Evolutionary conservation across 2,113 vertebrate genomes (phyloP), one percentile per base, ranked within the genome.

Genomic region (Eulemur rufifrons): DNA sequence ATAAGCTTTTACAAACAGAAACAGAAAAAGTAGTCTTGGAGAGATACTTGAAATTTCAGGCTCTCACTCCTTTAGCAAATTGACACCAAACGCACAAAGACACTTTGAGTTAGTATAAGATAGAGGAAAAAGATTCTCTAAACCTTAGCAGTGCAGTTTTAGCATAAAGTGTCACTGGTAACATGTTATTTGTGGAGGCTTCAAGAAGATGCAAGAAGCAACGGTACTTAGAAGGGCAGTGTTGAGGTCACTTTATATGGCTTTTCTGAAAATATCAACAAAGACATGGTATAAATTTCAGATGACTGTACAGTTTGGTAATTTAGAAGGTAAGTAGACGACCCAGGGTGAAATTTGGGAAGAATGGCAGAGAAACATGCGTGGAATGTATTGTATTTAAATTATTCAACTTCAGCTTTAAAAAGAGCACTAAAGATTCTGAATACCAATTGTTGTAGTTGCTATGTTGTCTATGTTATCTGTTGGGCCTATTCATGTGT

Each of bases 401-500:
- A 59, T n/a, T 10, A 25, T 47, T 91, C 13, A 81, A 61, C 4
- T n/a, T 84, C 12, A 66, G 0, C 6, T 18, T 63, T 76, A 17
- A 89, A 25, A n/a, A 66, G 5, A 32, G 1, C 3, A 34, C 37
- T 59, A 3, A 74, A 12, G 0, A 42, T 88, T 87, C 13, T 82
- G 27, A 56, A 85, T 59, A 54, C 23, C 18, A 89, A 9, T 42
- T 56, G 6, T 17, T 78, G 23, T 12, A 13, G 3, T 84, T 61
- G 45, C 12, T 15, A 0, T 71, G 64, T 91, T 17, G 20, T 29
- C 9, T 61, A 0, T 37, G 0, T 27, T 13, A 1, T 66, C 1
- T 32, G 25, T 50, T 76, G 34, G 11, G 1, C 2, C 10, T 0
- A 25, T 42, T 71, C 6, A 27, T 18, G 32, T 7, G 3, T 9